Evolutionary conservation across 2,113 vertebrate species (phyloP), one percentile per base, ranked within the genome.

Genomic region (Prinia subflava): DNA sequence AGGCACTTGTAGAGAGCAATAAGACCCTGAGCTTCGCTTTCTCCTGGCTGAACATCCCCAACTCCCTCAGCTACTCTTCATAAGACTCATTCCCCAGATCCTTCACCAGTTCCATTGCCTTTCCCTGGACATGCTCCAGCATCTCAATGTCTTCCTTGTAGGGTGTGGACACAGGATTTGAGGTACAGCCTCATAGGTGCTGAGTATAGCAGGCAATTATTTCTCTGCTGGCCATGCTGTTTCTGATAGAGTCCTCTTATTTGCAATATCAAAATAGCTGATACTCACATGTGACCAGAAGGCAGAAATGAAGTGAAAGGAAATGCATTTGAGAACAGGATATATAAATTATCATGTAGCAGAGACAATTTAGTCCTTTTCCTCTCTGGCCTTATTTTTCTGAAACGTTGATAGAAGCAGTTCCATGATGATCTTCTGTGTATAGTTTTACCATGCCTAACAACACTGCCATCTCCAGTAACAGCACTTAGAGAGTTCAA

Each of bases 161-260:
- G 19, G 16, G 11, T 63, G 24, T 53, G 28, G 23, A 20, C 21
- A 30, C 27, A 13, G 19, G 19, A 30, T 30, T 71, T 3, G 4
- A 63, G 24, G 8, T 18, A 6, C 3, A 7, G 4, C 31, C 24
- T 53, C 25, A 11, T 2, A 42, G 49, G 39, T 57, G 12, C 22
- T 1, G 5, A 49, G 16, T 41, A 10, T 6, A 41, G 35, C 22
- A 12, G 8, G 0, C 2, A 2, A 13, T 53, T 0, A 6, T 11
- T 13, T 49, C 24, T 7, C 28, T 64, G 53, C 41, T 83, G 42
- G 28, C 24, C 18, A 20, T 31, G 4, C 4, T 21, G 3, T 25
- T 87, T 62, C 39, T 60, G 23, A 42, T 10, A 10, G 9, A 67
- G 4, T 31, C 17, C 35, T 75, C 41, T 44, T 47, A 49, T 52